These are phyloP conservation scores for Gavialis gangeticus DNA, from an alignment of 2,113 vertebrate genomes.

Conservation along the genomic window DNA sequence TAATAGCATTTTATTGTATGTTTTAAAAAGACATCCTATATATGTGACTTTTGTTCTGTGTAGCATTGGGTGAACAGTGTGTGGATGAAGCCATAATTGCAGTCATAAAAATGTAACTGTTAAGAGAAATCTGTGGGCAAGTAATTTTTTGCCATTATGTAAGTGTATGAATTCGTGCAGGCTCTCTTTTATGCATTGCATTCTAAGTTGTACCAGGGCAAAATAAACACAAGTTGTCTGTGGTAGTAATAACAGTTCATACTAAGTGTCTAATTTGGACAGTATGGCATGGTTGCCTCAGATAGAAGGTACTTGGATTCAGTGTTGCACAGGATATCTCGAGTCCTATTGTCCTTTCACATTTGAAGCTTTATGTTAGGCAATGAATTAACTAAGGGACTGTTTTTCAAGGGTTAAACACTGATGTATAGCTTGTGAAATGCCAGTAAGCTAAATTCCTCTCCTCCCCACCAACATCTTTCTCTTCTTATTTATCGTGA, in stretches of 20 bases:
- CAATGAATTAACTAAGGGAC: neutral
- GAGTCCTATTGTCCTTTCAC: fast-evolving
- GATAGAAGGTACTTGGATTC: neutral
- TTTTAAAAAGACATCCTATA: neutral
- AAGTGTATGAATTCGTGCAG: constrained; percentile 2
- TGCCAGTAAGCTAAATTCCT: neutral
- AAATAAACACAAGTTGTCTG: neutral
- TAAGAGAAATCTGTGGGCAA: constrained; percentile 47
- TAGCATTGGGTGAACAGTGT: constrained; percentile 10
- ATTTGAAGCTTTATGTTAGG: neutral
- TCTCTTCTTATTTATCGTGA: neutral
- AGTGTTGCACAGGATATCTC: neutral
- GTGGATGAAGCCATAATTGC: constrained; percentile 42
- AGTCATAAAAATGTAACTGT: constrained; percentile 11
- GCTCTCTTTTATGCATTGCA: constrained; percentile 2
- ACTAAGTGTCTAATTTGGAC: fast-evolving
- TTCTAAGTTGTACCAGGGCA: neutral
- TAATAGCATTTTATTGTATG: neutral
- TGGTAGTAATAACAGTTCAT: neutral
- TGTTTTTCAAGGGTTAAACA: neutral
- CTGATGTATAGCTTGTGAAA: neutral
- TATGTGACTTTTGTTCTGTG: neutral
- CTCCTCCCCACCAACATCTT: neutral
- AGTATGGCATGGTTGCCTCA: neutral
- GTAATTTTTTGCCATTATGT: neutral